Evolutionary conservation across 2,797 vertebrate species (phyloP).

Genomic region (Avahi laniger): DNA sequence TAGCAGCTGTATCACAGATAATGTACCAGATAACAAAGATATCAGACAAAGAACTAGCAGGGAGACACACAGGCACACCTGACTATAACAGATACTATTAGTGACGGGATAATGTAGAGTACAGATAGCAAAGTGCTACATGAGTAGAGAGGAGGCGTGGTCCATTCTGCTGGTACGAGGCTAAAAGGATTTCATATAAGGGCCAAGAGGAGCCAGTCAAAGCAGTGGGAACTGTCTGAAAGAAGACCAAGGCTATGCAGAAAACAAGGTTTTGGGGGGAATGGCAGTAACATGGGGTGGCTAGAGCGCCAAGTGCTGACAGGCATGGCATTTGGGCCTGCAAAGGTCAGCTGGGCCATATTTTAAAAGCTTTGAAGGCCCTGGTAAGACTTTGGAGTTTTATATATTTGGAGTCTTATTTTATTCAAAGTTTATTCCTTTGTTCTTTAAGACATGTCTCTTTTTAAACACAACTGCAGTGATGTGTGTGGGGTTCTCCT

Average conservation of each 20-base stretch:
- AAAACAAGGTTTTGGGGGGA: background rate
- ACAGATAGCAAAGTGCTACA: background rate
- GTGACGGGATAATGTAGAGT: background rate
- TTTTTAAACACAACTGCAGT: background rate
- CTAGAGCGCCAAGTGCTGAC: background rate
- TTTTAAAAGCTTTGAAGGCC: background rate
- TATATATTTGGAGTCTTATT: background rate
- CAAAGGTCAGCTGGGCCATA: background rate
- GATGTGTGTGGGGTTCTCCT: conserved; percentile 63
- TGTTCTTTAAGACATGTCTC: background rate
- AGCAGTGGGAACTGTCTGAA: background rate
- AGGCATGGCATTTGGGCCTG: background rate
- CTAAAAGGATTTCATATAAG: background rate
- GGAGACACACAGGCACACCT: background rate
- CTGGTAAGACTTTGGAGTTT: background rate
- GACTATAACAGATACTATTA: background rate
- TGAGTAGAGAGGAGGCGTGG: background rate
- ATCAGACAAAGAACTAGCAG: background rate
- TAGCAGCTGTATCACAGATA: background rate
- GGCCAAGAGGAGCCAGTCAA: background rate
- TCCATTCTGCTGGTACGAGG: background rate
- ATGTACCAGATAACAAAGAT: background rate
- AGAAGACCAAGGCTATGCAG: background rate
- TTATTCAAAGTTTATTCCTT: background rate
- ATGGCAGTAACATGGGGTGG: background rate